phyloP scores from a whole-genome alignment of 2,113 vertebrate genomes.

The Colinus virginianus region DNA sequence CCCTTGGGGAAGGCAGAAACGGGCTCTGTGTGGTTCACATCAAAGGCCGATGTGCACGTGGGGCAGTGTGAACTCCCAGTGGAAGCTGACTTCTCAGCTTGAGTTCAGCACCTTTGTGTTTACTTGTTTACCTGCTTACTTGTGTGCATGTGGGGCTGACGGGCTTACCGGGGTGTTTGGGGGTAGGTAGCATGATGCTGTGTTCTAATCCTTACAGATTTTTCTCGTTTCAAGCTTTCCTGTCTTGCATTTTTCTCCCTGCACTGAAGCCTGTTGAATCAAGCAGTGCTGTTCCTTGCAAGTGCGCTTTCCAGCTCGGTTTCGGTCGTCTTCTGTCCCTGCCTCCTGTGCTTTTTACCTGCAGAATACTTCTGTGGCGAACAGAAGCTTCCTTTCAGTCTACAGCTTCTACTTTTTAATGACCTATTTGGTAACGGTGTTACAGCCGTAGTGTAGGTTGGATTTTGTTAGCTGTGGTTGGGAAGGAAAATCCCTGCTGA shows the following conservation, averaged over 20 bases:
- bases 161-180: neutral
- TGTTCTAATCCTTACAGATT: neutral
- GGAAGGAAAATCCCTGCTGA: neutral
- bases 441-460: neutral
- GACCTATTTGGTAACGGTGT: fast-evolving
- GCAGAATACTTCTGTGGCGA: neutral
- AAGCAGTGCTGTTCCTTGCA: neutral
- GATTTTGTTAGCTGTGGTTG: neutral
- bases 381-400: neutral
- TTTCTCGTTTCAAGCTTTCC: neutral
- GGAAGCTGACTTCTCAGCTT: neutral
- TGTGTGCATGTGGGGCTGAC: neutral
- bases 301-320: fast-evolving
- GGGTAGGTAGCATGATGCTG: neutral
- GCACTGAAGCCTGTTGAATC: fast-evolving
- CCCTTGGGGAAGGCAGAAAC: neutral
- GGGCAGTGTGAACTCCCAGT: neutral
- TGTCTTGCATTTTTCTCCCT: neutral
- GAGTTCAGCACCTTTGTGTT: neutral
- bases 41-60: fast-evolving
- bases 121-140: neutral
- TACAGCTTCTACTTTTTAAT: fast-evolving
- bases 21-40: neutral
- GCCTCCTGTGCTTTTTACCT: neutral
- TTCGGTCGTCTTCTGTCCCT: neutral